A percentile compares a stretch with the other conserved stretches of the same genome.
These are phyloP conservation scores for Ostrea edulis DNA, from an alignment of 1,140 invertebrate species.

Conservation along the genomic window DNA sequence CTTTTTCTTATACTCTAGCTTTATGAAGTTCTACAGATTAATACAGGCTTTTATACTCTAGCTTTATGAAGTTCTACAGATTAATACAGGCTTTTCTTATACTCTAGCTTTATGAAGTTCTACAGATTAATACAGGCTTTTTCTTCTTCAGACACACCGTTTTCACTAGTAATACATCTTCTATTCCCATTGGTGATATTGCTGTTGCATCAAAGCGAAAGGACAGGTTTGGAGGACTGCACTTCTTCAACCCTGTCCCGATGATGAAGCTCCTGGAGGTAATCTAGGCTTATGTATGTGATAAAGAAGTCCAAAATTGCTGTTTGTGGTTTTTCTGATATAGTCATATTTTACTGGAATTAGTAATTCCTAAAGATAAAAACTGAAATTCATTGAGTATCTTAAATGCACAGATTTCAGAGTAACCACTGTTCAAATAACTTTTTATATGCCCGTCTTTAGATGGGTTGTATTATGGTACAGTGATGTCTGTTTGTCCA, in stretches of 20 bases:
- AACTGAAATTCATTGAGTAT: too few relatives aligned
- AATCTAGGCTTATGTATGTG: slow-evolving; percentile 27
- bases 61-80: not conserved
- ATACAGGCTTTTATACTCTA: not conserved
- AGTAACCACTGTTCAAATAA: too few relatives aligned
- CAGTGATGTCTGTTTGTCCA: too few relatives aligned
- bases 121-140: not conserved
- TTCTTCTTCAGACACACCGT: slow-evolving; percentile 76
- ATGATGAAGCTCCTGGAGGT: slow-evolving; percentile 93
- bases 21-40: not conserved
- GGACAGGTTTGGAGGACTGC: slow-evolving; percentile 88
- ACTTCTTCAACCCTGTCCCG: slow-evolving; percentile 95
- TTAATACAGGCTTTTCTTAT: not conserved
- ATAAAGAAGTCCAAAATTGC: too few relatives aligned
- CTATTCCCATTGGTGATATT: slow-evolving; percentile 91
- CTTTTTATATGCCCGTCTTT: too few relatives aligned
- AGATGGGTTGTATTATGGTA: too few relatives aligned
- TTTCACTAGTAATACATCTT: slow-evolving; percentile 94
- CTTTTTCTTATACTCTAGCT: not conserved
- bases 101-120: not conserved
- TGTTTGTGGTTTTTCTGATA: too few relatives aligned
- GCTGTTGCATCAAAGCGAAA: slow-evolving; percentile 81
- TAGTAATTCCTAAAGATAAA: too few relatives aligned
- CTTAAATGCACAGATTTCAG: too few relatives aligned
- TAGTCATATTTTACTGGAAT: too few relatives aligned